Base-by-base conservation (phyloP, 1,140 invertebrate species). In the Trachelipus rathkii region DNA sequence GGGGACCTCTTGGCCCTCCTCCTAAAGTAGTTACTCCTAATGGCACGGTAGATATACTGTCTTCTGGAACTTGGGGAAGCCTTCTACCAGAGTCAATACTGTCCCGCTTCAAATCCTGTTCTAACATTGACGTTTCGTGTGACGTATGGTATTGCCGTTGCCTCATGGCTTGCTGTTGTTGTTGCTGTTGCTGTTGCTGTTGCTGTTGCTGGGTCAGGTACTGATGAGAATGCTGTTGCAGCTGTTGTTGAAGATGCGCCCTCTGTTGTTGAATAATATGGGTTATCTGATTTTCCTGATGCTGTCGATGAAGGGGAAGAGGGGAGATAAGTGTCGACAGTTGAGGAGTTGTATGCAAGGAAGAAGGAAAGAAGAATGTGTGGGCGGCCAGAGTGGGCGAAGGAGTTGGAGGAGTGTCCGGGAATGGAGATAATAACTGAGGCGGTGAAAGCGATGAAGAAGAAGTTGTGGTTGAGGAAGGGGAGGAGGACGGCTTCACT, bases 211-310 rank as follows among this genome's bases (percentile, higher is more conserved):
- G 46, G 73, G 72, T 9, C 60, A 71, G 15, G 74, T 78, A 73
- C 77, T 83, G 78, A 73, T 85, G 84, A 75, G 76, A 71, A 60
- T 89, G 89, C 19, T 85, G 82, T 73, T 87, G 86, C 77, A 86
- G 72, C 79, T 60, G 80, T 73, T 43, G 83, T 81, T 43, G 84
- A 80, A 72, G 79, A 73, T 70, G 72, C 81, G 33, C 1, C 33
- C 33, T 33, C 33, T 33, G 33, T 33, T 33, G 33, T 33, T 33
- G 33, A 33, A 33, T 33, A 33, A 33, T 33, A 33, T 33, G 33
- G 6, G 33, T 6, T 3, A 33, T 33, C 33, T 33, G 33, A 33
- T 33, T 33, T 33, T 33, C 33, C 33, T 33, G 33, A 33, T 33
- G 33, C 33, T 33, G 33, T n/a, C 82, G 75, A 74, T 77, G 77